Evolutionary conservation across 2,888 invertebrate genomes (phyloP), one percentile per base, ranked within the genome.

Genomic region (Pristionchus entomophagus): DNA sequence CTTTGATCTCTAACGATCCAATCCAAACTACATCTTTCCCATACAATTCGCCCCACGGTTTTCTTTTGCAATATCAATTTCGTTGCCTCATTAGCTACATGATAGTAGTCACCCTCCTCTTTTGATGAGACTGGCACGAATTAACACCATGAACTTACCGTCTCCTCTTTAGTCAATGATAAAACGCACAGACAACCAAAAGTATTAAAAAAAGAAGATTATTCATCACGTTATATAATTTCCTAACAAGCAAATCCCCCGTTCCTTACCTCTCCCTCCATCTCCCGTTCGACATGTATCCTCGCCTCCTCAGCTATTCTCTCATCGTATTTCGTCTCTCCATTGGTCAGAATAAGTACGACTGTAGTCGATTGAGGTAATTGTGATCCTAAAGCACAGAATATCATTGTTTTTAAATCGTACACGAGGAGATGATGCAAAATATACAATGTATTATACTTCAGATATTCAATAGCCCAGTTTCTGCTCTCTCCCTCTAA

Each of bases 271-370:
- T 65, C 83, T 49, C 45, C 62, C 49, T 32, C 14, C 65, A 62
- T 22, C 41, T 84, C 65, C 65, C 32, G 19, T 45, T 49, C 65
- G 8, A 84, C 53, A 22, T 62, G 49, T 12, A 1, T 17, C 14
- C 35, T 26, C 4, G 35, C 19, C 49, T 65, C 65, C 32, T 49
- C 83, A 8, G 45, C 83, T 49, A 38, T 35, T 65, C 83, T 35
- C 19, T 65, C 65, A 22, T 84, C 83, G 49, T 84, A 84, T 5
- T n/a, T 35, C 26, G 83, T 84, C 45, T 35, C 32, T 29, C 65
- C 65, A 45, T 65, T n/a, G 5, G 45, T 65, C 19, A 84, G 45
- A 29, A 84, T 49, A 19, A 84, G 49, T 2, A 84, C 65, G 32
- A 84, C 83, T 17, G n/a, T n/a, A n/a, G 51, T 17, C 17, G 73